A percentile compares a stretch with the other conserved stretches of the same genome.
phyloP scores from a whole-genome alignment of 2,797 vertebrate genomes.

The Threskiornis aethiopicus region DNA sequence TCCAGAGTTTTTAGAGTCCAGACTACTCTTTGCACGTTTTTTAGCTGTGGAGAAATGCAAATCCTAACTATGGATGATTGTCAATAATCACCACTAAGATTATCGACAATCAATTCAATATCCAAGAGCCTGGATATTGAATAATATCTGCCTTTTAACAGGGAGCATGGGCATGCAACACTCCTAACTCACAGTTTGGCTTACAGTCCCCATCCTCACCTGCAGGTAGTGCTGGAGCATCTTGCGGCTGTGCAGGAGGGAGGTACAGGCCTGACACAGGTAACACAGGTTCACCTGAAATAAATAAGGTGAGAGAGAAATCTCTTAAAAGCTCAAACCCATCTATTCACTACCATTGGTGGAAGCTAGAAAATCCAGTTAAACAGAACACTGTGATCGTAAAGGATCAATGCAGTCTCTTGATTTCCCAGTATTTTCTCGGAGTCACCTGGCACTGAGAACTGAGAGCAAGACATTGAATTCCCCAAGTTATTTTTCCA shows the following conservation, averaged over 20 bases:
- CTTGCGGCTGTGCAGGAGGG: constrained; percentile 96
- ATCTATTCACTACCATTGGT: not conserved
- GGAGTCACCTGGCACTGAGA: not conserved
- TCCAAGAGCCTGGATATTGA: not conserved
- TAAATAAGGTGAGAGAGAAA: not conserved
- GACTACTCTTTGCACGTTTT: not conserved
- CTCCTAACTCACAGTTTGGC: too few relatives aligned
- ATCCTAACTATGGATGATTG: not conserved
- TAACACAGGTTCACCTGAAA: constrained; percentile 93
- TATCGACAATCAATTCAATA: not conserved
- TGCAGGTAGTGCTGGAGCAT: constrained; percentile 98
- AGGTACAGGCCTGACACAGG: constrained; percentile 96
- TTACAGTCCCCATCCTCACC: constrained; percentile 73
- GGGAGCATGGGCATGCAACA: not conserved
- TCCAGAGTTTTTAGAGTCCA: not conserved
- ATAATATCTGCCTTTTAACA: not conserved
- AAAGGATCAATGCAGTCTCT: not conserved
- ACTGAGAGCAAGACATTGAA: not conserved
- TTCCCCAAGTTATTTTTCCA: not conserved
- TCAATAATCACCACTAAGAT: not conserved
- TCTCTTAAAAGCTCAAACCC: not conserved
- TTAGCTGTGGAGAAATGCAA: not conserved
- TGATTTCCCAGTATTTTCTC: not conserved
- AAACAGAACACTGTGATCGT: not conserved
- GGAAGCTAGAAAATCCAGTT: not conserved